These are phyloP conservation scores for Stegana nigrithorax DNA, from an alignment of 2,888 invertebrate species.

Conservation along the genomic window DNA sequence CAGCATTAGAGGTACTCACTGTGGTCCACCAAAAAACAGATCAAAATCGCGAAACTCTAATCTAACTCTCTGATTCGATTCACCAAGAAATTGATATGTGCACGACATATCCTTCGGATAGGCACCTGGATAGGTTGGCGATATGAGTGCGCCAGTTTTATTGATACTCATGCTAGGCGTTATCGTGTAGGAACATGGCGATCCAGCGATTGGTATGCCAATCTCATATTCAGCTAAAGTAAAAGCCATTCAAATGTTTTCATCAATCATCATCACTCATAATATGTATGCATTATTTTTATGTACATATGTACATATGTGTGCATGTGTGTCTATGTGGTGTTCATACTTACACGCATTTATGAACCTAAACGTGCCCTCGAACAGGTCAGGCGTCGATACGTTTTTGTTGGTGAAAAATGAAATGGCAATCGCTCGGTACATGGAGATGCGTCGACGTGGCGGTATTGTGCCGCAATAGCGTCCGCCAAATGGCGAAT, in stretches of 20 bases:
- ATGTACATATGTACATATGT: too few species aligned
- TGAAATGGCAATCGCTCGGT: constrained; percentile 91
- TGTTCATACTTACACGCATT: constrained; percentile 85
- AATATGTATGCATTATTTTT: too few species aligned
- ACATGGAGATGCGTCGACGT: constrained; percentile 88
- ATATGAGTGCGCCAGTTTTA: constrained; percentile 87
- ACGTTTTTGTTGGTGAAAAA: constrained; percentile 93
- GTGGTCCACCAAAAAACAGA: constrained; percentile 97
- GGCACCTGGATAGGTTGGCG: constrained; percentile 98
- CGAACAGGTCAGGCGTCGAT: constrained; percentile 84
- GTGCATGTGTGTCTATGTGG: too few species aligned
- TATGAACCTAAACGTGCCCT: constrained; percentile 91
- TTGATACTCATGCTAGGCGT: constrained; percentile 73
- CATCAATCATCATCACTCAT: constrained; percentile 1
- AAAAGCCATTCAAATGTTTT: constrained; percentile 6
- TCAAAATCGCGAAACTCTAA: constrained; percentile 98
- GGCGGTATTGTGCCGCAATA: constrained; percentile 96
- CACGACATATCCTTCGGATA: constrained; percentile 97
- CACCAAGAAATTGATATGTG: constrained; percentile 92
- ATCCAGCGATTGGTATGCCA: constrained; percentile 87
- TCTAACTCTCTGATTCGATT: constrained; percentile 89
- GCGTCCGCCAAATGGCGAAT: constrained; percentile 94
- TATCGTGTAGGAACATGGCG: constrained; percentile 89
- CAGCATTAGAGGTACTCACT: constrained; percentile 78
- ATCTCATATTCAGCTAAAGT: constrained; percentile 88